Conservation (phyloP, 2,113 vertebrate genomes). For the Zapornia atra region DNA sequence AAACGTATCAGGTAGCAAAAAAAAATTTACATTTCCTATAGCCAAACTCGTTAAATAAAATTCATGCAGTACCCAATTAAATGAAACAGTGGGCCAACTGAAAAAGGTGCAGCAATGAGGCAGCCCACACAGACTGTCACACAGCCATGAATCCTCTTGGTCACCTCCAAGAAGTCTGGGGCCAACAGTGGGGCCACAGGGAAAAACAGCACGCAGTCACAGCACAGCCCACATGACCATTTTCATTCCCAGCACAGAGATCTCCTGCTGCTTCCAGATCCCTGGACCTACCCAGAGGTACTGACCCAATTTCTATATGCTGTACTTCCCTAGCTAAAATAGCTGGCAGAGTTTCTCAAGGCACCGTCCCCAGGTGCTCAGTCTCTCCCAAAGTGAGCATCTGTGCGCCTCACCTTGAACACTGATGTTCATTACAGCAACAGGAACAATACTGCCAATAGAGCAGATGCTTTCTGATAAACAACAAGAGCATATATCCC, state of each 20-base stretch:
- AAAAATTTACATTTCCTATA: not conserved
- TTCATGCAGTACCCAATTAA: not conserved
- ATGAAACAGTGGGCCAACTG: not conserved
- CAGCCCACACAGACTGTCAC: fast-evolving
- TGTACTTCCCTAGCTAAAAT: not conserved
- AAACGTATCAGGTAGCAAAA: not conserved
- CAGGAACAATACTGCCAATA: not conserved
- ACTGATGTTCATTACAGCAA: not conserved
- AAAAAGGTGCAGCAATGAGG: not conserved
- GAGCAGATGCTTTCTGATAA: not conserved
- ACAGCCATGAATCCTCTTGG: not conserved
- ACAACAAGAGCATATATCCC: not conserved
- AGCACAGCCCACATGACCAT: not conserved
- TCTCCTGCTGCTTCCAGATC: not conserved
- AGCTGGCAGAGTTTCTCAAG: not conserved
- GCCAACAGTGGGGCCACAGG: not conserved
- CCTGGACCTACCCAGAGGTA: not conserved
- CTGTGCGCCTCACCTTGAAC: not conserved
- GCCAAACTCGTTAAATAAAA: not conserved
- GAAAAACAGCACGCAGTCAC: not conserved
- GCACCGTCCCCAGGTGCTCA: not conserved
- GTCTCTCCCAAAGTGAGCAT: not conserved
- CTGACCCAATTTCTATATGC: not conserved
- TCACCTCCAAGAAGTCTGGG: not conserved
- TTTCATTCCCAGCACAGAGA: not conserved